phyloP scores from a whole-genome alignment of 2,797 vertebrate genomes.

The Poeciliopsis turneri region DNA sequence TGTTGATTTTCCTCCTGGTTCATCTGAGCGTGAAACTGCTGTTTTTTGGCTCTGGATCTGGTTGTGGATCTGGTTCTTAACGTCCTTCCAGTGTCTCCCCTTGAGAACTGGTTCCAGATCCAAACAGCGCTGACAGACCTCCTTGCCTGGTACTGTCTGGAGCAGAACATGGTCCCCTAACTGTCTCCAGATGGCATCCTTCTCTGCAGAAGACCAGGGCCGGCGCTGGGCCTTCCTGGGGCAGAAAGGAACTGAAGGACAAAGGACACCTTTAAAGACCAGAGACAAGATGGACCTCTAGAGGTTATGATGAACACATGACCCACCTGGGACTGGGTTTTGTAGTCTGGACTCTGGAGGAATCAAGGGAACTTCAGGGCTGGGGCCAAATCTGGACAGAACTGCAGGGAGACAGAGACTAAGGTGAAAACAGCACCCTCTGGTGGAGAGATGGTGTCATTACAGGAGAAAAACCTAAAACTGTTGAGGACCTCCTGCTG shows the following conservation, averaged over 20 bases:
- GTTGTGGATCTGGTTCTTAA: slow-evolving; percentile 72
- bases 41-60: slow-evolving; percentile 72
- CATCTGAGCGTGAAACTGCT: slow-evolving; percentile 65
- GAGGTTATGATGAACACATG: neutral
- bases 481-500: neutral
- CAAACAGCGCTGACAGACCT: slow-evolving; percentile 67
- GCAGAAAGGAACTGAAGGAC: slow-evolving; percentile 20
- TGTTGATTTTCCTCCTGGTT: slow-evolving; percentile 53
- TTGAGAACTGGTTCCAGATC: slow-evolving; percentile 63
- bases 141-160: slow-evolving; percentile 66
- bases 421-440: slow-evolving; percentile 1
- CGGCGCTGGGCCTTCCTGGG: slow-evolving; percentile 48
- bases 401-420: slow-evolving; percentile 5
- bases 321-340: slow-evolving; percentile 32
- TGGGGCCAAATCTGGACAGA: slow-evolving; percentile 8
- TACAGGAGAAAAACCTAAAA: neutral
- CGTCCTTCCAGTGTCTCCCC: slow-evolving; percentile 69
- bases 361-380: neutral
- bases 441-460: neutral
- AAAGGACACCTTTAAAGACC: neutral
- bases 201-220: slow-evolving; percentile 62
- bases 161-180: slow-evolving; percentile 56
- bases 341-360: slow-evolving; percentile 37
- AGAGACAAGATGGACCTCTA: neutral
- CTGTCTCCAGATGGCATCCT: slow-evolving; percentile 69